Evolutionary conservation across 2,888 invertebrate genomes (phyloP).

Genomic region (Microctonus aethiopoides): DNA sequence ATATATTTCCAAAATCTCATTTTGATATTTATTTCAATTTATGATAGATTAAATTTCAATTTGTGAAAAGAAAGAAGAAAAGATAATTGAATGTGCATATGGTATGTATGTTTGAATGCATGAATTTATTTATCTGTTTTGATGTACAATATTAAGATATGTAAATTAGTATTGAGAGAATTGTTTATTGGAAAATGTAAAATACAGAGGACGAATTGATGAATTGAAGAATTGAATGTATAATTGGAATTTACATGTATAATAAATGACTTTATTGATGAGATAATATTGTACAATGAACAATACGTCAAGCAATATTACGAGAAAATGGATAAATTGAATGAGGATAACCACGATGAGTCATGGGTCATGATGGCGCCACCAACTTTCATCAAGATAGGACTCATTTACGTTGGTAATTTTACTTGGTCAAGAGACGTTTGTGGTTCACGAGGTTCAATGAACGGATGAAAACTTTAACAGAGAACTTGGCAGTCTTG

Average conservation of each 20-base stretch:
- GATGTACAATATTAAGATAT: too few species aligned
- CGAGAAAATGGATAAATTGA: constrained; percentile 24
- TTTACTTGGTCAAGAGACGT: constrained; percentile 35
- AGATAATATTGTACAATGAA: constrained; percentile 20
- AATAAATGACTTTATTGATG: constrained; percentile 9
- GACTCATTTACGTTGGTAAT: constrained; percentile 49
- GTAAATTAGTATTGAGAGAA: neutral
- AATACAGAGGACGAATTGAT: neutral
- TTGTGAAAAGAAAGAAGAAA: too few species aligned
- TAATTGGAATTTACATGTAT: constrained; percentile 19
- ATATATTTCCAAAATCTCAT: neutral
- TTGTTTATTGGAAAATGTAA: neutral
- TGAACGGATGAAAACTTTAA: constrained; percentile 18
- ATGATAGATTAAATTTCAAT: too few species aligned
- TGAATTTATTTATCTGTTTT: too few species aligned
- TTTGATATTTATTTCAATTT: neutral
- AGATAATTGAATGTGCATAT: too few species aligned
- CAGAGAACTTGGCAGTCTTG: neutral
- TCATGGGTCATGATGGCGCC: constrained; percentile 15
- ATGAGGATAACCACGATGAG: constrained; percentile 21
- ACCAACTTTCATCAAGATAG: constrained; percentile 39
- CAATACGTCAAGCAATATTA: neutral
- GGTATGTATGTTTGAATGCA: too few species aligned
- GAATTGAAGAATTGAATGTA: neutral
- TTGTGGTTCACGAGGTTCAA: neutral